phyloP scores from a whole-genome alignment of 2,797 vertebrate species.

The Karalla daura region DNA sequence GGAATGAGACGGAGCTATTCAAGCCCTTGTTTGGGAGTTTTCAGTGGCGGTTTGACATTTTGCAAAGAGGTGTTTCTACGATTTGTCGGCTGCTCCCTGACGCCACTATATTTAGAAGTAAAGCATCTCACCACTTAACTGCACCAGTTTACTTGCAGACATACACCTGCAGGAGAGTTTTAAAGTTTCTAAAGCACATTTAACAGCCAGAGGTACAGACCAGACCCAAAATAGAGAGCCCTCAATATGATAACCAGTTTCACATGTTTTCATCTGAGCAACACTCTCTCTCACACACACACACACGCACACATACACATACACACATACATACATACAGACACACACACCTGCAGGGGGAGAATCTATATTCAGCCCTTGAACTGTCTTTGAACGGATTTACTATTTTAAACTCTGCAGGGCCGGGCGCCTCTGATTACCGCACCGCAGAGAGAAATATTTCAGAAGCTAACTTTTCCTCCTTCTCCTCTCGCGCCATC shows the following conservation, averaged over 20 bases:
- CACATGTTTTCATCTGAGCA: constrained; percentile 24
- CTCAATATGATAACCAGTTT: constrained; percentile 20
- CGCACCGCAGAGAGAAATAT: constrained; percentile 59
- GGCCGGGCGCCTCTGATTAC: constrained; percentile 59
- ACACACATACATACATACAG: constrained; percentile 26
- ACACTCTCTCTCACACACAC: constrained; percentile 30
- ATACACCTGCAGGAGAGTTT: background rate
- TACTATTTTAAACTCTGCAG: constrained; percentile 73
- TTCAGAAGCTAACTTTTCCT: constrained; percentile 49
- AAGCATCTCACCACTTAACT: background rate
- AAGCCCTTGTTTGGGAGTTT: constrained; percentile 5
- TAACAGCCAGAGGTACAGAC: background rate
- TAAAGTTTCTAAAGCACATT: constrained; percentile 11
- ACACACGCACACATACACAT: constrained; percentile 25
- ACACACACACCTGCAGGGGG: constrained; percentile 31
- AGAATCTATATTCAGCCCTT: constrained; percentile 62
- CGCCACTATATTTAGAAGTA: background rate
- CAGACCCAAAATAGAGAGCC: constrained; percentile 8
- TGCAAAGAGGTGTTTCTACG: constrained; percentile 4
- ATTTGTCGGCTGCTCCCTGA: background rate
- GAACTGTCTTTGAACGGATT: constrained; percentile 73
- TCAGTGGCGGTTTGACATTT: constrained; percentile 15
- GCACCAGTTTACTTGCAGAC: background rate
- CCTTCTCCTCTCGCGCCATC: constrained; percentile 50
- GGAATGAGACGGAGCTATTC: constrained; percentile 2